Conservation (phyloP, 2,113 vertebrate genomes). For the Pholis gunnellus region DNA sequence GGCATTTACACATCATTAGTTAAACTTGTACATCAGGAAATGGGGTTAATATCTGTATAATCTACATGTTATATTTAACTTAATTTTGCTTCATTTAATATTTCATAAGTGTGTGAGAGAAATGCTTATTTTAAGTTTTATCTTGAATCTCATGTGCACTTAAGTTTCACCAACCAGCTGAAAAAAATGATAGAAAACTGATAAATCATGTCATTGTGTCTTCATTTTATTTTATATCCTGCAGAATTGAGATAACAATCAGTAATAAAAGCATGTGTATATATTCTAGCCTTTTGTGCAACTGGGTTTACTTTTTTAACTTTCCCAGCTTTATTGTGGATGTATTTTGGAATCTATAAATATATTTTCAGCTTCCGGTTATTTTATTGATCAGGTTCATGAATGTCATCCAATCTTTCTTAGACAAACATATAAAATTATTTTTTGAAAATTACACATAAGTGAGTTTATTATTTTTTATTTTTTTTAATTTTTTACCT, state of each 20-base stretch:
- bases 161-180: slow-evolving; percentile 27
- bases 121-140: slow-evolving; percentile 29
- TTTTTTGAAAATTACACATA: slow-evolving; percentile 57
- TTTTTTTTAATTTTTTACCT: background rate
- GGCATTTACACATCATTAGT: slow-evolving; percentile 81
- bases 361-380: slow-evolving; percentile 35
- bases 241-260: slow-evolving; percentile 28
- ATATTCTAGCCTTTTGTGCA: slow-evolving; percentile 1
- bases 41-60: slow-evolving; percentile 79
- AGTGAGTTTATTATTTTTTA: slow-evolving; percentile 38
- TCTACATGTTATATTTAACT: slow-evolving; percentile 93
- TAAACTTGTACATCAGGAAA: slow-evolving; percentile 84
- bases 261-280: slow-evolving; percentile 28
- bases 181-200: background rate
- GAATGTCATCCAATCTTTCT: slow-evolving; percentile 33
- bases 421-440: slow-evolving; percentile 58
- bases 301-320: slow-evolving; percentile 22
- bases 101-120: slow-evolving; percentile 11
- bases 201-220: background rate
- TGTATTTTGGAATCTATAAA: slow-evolving; percentile 52
- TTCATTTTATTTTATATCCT: slow-evolving; percentile 9
- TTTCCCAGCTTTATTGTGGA: slow-evolving; percentile 14
- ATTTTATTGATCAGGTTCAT: slow-evolving; percentile 29
- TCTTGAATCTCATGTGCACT: slow-evolving; percentile 10
- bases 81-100: slow-evolving; percentile 79